Percentiles rank a stretch among this genome's conserved stretches.
These are phyloP conservation scores for Lissonota sp. DNA, from an alignment of 2,888 invertebrate genomes.

Conservation along the genomic window DNA sequence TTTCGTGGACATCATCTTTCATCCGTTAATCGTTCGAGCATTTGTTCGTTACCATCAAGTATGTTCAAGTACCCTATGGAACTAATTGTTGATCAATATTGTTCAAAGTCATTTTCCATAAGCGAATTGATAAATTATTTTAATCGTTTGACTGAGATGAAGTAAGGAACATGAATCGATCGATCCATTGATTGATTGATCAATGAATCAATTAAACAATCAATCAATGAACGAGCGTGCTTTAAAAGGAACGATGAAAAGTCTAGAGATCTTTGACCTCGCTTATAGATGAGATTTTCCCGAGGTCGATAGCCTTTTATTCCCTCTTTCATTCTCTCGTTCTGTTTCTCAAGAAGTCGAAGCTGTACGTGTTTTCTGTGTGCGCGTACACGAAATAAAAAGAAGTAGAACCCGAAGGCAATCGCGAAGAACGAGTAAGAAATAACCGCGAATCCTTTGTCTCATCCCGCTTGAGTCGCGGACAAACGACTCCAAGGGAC, in stretches of 20 bases:
- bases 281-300: constrained; percentile 38
- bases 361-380: constrained; percentile 29
- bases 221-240: too few relatives aligned
- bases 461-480: constrained; percentile 51
- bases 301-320: constrained; percentile 56
- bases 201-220: too few relatives aligned
- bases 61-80: too few relatives aligned
- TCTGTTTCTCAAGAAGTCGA: constrained; percentile 42
- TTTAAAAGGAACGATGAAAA: neutral
- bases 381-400: constrained; percentile 46
- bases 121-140: too few relatives aligned
- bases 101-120: too few relatives aligned
- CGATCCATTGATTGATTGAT: too few relatives aligned
- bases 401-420: constrained; percentile 52
- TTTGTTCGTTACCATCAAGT: constrained; percentile 32
- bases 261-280: constrained; percentile 49
- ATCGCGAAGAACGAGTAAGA: constrained; percentile 23
- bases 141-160: too few relatives aligned
- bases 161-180: too few relatives aligned
- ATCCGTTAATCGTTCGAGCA: constrained; percentile 51
- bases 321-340: constrained; percentile 11
- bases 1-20: constrained; percentile 57
- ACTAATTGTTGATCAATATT: too few relatives aligned
- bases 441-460: constrained; percentile 63
- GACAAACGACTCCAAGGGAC: constrained; percentile 3